Evolutionary conservation across 2,113 vertebrate species (phyloP), one percentile per base, ranked within the genome.

Genomic region (Prunella himalayana): DNA sequence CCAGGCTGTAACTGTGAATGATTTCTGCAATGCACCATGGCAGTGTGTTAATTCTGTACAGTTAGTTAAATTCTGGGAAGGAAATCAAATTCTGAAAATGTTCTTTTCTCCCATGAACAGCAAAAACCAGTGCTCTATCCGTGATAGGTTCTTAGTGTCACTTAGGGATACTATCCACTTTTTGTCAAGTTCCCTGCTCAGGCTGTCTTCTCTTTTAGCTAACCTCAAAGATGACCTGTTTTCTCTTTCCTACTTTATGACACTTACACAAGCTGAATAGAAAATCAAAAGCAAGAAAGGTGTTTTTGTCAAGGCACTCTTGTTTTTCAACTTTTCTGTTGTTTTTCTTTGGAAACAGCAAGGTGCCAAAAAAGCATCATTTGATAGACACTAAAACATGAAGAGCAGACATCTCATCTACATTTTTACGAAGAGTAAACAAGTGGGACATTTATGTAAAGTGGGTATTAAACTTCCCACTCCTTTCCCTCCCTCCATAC

Each of bases 31-130:
- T 93, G 85, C 70, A 91, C 49, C 80, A 82, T 70, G 88, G 79
- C 70, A 95, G 75, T 28, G 24, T 88, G 72, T 95, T 97, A 96
- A 82, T 95, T 84, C 87, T 78, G 70, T 70, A 65, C 65, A 95
- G 89, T 94, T 94, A 93, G 86, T 96, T 96, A 96, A 95, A 95
- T 96, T 97, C 86, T 95, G 75, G 86, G 91, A 93, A 96, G 66
- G 50, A 95, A 92, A 94, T 97, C 61, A 96, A 96, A 90, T 95
- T 78, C 82, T 94, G 77, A 49, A 96, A 96, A 91, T 78, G 70
- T 87, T 90, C 21, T 92, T 94, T 97, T 94, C 84, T 95, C 66
- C 33, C 49, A 35, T 7, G 56, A 95, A 70, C 84, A 86, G 68
- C 77, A 91, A 92, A 93, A 92, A 31, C 33, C 54, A 59, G n/a